Percentiles rank a stretch among this genome's conserved stretches.
Evolutionary conservation across 2,113 vertebrate genomes (phyloP).

Genomic region (Poeciliopsis retropinna): DNA sequence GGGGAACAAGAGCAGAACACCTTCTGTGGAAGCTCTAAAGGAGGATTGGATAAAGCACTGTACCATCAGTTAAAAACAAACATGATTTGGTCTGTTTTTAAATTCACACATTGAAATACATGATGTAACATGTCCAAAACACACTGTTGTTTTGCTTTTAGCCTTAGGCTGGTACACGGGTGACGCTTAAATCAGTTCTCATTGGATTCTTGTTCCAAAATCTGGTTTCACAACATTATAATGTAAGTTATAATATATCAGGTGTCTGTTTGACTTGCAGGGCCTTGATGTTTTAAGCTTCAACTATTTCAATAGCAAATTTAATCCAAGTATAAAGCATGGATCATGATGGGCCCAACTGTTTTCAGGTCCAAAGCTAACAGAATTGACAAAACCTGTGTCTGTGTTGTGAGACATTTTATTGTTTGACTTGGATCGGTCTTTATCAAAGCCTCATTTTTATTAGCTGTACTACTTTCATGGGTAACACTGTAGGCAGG

Average conservation of each 20-base stretch:
- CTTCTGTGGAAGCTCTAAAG: too few relatives aligned
- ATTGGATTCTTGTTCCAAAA: not conserved
- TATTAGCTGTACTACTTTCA: not conserved
- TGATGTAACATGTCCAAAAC: not conserved
- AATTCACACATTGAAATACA: not conserved
- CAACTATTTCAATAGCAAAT: not conserved
- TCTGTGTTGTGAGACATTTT: not conserved
- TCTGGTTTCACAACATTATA: not conserved
- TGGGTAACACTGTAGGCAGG: not conserved
- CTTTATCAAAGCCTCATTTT: too few relatives aligned
- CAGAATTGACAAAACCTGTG: not conserved
- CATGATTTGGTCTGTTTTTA: not conserved
- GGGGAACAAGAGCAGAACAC: too few relatives aligned
- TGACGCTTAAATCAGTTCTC: not conserved
- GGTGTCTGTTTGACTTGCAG: not conserved
- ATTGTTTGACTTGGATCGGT: not conserved
- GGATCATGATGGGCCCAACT: not conserved
- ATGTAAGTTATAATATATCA: not conserved
- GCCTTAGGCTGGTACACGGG: not conserved
- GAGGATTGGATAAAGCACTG: too few relatives aligned
- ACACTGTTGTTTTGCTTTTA: not conserved
- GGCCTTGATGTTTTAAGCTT: not conserved
- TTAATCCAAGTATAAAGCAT: not conserved
- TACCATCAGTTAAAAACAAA: too few relatives aligned
- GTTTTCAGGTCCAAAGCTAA: not conserved